Conservation (phyloP, 2,888 invertebrate genomes). For the Shargacucullia verbasci region DNA sequence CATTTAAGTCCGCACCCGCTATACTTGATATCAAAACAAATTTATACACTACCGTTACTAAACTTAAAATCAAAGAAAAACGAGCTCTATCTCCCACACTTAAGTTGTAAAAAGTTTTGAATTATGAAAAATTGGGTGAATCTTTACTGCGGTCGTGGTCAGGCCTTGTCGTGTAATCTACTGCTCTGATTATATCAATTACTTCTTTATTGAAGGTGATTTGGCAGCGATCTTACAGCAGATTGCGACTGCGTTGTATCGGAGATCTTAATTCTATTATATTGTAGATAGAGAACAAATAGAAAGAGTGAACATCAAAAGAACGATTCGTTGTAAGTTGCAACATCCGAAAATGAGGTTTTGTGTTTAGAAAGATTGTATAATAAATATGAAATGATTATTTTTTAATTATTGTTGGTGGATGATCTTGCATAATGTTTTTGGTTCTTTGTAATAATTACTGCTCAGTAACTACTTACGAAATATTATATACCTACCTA, state of each 20-base stretch:
- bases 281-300: conserved; percentile 50
- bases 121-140: conserved; percentile 11
- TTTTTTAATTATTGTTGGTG: conserved; percentile 36
- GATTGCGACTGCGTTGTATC: conserved; percentile 44
- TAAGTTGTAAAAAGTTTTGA: conserved; percentile 2
- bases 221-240: conserved; percentile 55
- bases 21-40: conserved; percentile 43
- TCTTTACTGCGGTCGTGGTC: conserved; percentile 38
- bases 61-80: conserved; percentile 25
- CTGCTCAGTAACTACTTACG: too few relatives aligned
- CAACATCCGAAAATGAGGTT: conserved; percentile 39
- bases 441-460: neutral
- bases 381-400: conserved; percentile 27
- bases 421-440: conserved; percentile 8
- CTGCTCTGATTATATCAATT: conserved; percentile 75
- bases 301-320: conserved; percentile 42
- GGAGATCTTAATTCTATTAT: conserved; percentile 54
- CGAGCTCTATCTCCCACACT: conserved; percentile 23
- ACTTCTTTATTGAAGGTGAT: conserved; percentile 66
- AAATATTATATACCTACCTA: too few relatives aligned
- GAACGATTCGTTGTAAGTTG: conserved; percentile 32
- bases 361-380: conserved; percentile 27
- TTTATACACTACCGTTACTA: conserved; percentile 33
- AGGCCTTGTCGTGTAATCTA: conserved; percentile 66
- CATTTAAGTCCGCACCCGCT: conserved; percentile 62